Percentiles rank a stretch among this genome's conserved stretches.
These are phyloP conservation scores for Mesoclemmys tuberculata DNA, from an alignment of 2,113 vertebrate species.

Conservation along the genomic window DNA sequence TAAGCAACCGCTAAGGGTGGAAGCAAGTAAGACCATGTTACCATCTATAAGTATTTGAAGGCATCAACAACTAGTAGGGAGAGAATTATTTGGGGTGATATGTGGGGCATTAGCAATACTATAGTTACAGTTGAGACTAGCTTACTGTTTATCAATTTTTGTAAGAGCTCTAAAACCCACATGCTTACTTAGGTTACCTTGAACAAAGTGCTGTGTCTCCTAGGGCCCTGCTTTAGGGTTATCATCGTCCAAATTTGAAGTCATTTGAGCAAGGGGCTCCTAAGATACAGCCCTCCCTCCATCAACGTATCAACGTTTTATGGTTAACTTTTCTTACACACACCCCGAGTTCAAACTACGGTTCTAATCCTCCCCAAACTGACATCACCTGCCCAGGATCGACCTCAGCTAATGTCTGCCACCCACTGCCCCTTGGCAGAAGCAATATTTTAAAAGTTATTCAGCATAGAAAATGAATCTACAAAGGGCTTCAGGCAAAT, in stretches of 20 bases:
- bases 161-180: too few species aligned
- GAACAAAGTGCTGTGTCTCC: neutral
- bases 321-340: neutral
- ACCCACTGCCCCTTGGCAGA: neutral
- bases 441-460: neutral
- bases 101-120: too few species aligned
- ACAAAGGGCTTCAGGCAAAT: neutral
- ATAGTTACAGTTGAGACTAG: neutral
- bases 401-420: neutral
- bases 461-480: neutral
- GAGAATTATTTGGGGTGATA: neutral
- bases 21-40: rapidly evolving
- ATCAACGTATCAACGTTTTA: neutral
- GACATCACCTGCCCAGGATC: neutral
- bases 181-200: too few species aligned
- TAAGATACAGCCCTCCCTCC: neutral
- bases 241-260: neutral
- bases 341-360: neutral
- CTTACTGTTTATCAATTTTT: too few species aligned
- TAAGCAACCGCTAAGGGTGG: neutral
- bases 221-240: neutral
- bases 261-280: neutral
- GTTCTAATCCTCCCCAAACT: neutral
- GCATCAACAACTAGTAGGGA: neutral
- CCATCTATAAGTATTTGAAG: neutral